Evolutionary conservation across 2,113 vertebrate genomes (phyloP).

Genomic region (Dolichallabes microphthalmus): DNA sequence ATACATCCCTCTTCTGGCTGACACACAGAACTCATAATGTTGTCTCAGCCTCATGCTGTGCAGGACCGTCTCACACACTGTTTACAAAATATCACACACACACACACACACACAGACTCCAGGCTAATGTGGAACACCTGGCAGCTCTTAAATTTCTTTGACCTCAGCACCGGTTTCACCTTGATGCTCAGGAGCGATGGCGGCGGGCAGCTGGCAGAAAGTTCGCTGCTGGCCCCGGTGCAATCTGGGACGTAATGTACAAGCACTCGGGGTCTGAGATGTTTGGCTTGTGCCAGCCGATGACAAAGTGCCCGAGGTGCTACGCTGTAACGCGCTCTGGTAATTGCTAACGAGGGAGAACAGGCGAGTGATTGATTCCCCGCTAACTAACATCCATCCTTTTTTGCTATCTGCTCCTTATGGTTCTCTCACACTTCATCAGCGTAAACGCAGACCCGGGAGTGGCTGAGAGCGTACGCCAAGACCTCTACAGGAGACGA

Average conservation of each 20-base stretch:
- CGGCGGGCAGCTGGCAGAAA: conserved; percentile 16
- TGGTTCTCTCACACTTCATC: conserved; percentile 48
- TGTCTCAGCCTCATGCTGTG: conserved; percentile 26
- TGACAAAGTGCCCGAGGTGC: conserved; percentile 50
- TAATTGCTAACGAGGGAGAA: conserved; percentile 58
- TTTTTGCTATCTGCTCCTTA: conserved; percentile 43
- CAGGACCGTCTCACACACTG: conserved; percentile 3
- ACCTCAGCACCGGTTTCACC: conserved; percentile 42
- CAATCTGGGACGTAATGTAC: conserved; percentile 51
- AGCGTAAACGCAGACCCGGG: conserved; percentile 40
- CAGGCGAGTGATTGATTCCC: conserved; percentile 58
- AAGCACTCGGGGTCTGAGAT: conserved; percentile 13
- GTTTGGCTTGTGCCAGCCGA: conserved; percentile 45
- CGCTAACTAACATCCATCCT: conserved; percentile 53
- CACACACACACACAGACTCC: conserved; percentile 30
- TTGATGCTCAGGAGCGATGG: conserved; percentile 31
- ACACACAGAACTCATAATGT: conserved; percentile 27
- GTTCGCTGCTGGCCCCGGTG: conserved; percentile 43
- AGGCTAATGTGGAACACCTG: conserved; percentile 25
- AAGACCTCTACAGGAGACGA: conserved; percentile 22
- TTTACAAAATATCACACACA: conserved; percentile 45
- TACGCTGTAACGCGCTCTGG: conserved; percentile 50
- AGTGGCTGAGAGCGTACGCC: conserved; percentile 18
- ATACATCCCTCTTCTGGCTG: conserved; percentile 8
- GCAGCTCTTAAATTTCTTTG: conserved; percentile 42